Conservation (phyloP, 2,888 invertebrate species). For the Chesias legatella region DNA sequence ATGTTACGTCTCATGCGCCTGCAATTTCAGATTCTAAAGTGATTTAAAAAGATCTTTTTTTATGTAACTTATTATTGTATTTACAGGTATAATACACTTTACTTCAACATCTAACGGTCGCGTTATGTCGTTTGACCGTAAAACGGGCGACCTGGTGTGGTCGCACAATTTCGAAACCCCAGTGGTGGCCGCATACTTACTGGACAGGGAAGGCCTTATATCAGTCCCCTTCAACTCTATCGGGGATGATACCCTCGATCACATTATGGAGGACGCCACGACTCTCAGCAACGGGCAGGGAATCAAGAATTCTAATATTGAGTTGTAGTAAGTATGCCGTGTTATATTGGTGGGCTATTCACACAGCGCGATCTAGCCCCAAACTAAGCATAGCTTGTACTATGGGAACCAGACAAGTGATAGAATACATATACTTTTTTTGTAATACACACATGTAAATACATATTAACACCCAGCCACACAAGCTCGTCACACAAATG, state of each 20-base stretch:
- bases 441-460: too few relatives aligned
- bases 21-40: too few relatives aligned
- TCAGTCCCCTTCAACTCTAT: constrained; percentile 94
- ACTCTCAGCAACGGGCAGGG: constrained; percentile 78
- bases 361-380: too few relatives aligned
- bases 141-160: constrained; percentile 92
- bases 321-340: constrained; percentile 77
- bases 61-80: constrained; percentile 8
- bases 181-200: constrained; percentile 92
- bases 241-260: constrained; percentile 90
- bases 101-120: constrained; percentile 94
- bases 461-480: too few relatives aligned
- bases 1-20: too few relatives aligned
- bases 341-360: too few relatives aligned
- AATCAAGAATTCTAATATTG: constrained; percentile 80
- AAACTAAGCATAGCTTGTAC: too few relatives aligned
- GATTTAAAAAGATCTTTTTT: too few relatives aligned
- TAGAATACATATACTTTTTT: too few relatives aligned
- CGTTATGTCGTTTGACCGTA: constrained; percentile 90
- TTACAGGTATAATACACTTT: constrained; percentile 90
- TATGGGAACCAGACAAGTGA: too few relatives aligned
- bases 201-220: constrained; percentile 88
- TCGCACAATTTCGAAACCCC: constrained; percentile 92
- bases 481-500: too few relatives aligned
- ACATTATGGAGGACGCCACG: constrained; percentile 82